Conservation (phyloP, 2,797 vertebrate species). For the Eulemur coronatus region DNA sequence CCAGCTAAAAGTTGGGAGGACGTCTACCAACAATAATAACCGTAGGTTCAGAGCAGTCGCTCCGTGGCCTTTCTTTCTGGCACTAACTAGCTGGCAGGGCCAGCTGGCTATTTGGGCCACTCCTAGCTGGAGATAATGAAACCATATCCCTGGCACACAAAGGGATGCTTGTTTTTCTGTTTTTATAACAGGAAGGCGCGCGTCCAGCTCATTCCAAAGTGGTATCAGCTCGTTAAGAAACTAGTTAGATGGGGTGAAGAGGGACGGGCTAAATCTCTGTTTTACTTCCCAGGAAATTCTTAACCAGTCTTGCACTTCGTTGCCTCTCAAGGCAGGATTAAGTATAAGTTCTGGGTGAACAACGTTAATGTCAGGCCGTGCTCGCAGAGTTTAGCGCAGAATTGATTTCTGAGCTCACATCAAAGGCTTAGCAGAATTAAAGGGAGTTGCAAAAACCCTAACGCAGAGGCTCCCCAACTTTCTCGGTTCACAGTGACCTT, state of each 20-base stretch:
- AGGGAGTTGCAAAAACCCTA: no score
- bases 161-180: constrained; percentile 45
- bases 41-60: not conserved
- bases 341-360: not conserved
- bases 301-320: not conserved
- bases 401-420: not conserved
- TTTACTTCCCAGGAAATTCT: not conserved
- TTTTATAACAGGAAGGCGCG: constrained; percentile 24
- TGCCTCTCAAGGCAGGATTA: not conserved
- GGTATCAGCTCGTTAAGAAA: not conserved
- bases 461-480: not conserved
- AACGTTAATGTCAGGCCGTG: not conserved
- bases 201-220: constrained; percentile 16
- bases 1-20: not conserved
- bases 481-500: not conserved
- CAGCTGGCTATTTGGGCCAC: constrained; percentile 61
- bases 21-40: not conserved
- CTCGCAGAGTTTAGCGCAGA: not conserved
- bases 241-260: not conserved
- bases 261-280: not conserved
- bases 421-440: not conserved
- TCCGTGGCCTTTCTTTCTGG: not conserved
- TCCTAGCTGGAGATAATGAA: constrained; percentile 23
- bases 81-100: constrained; percentile 69
- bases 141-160: not conserved